Percentiles rank a stretch among this genome's conserved stretches.
Conservation (phyloP, 2,113 vertebrate species). For the Cyphomyrus discorhynchus region DNA sequence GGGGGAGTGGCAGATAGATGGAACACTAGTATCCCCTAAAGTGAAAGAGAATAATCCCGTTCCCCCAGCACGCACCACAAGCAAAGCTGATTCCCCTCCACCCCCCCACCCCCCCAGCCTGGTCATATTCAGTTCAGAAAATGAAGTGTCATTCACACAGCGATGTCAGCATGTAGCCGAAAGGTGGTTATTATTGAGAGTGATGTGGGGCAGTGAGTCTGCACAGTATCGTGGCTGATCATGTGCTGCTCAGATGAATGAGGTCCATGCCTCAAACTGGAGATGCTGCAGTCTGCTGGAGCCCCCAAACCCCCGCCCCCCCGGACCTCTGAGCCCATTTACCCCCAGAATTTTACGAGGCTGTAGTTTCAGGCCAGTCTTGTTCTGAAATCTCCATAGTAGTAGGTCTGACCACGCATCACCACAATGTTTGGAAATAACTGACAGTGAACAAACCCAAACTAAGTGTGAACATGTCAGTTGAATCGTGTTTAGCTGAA, state of each 20-base stretch:
- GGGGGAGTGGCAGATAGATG: neutral
- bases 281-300: neutral
- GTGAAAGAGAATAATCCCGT: neutral
- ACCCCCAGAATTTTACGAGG: neutral
- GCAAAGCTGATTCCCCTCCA: neutral
- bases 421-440: neutral
- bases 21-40: slow-evolving; percentile 25
- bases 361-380: neutral
- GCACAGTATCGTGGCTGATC: neutral
- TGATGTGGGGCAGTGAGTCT: neutral
- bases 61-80: neutral
- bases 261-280: neutral
- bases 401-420: neutral
- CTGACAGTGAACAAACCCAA: neutral
- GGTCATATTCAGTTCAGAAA: neutral
- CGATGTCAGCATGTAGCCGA: neutral
- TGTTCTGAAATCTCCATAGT: neutral
- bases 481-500: neutral
- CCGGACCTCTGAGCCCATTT: neutral
- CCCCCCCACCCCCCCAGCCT: neutral
- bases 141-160: neutral
- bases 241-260: neutral
- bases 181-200: neutral
- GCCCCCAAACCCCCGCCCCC: neutral
- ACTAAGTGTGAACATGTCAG: neutral